Base-by-base conservation (phyloP, 2,113 vertebrate species). In the Potamarius usumacintae region DNA sequence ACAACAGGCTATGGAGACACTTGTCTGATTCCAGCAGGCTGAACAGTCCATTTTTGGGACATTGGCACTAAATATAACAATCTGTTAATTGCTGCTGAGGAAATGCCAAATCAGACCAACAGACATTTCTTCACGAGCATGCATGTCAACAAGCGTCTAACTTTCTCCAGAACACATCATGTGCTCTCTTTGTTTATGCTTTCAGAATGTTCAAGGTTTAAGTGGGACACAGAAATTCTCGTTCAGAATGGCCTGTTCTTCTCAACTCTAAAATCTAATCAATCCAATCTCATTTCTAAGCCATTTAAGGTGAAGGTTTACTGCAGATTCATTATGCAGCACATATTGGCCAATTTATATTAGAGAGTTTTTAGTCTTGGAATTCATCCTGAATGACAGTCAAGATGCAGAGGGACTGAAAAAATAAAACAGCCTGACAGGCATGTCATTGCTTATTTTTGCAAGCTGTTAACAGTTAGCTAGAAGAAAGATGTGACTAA, bases 31-130 rank as follows among this genome's bases (percentile, higher is more conserved):
- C 34, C 34, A 34, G 34, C 34, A 34, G 34, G 34, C 34, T 34
- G 34, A 34, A 34, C 34, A 34, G 34, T 34, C 34, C 34, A 34
- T 34, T 34, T 34, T 34, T 34, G 34, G 34, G 34, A 34, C 34
- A 34, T 34, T 34, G 34, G 5, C 9, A 53, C 60, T 14, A 57
- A 57, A 12, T 57, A 12, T 57, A 11, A 11, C 71, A 52, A 84
- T 52, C 15, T 85, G 72, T 90, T 91, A 88, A 93, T 92, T 89
- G 89, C 74, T 69, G 85, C 22, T 84, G 52, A 48, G 87, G 58
- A 89, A 84, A 60, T 34, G 67, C 25, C 72, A 91, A 92, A 93
- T 91, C 30, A 71, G 67, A 8, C 67, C 14, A 71, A 71, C 30
- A 34, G 67, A 71, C 27, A 42, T 72, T 72, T 52, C 20, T 5